Base-by-base conservation (phyloP, 2,888 invertebrate species). In the Augiades crinisus region DNA sequence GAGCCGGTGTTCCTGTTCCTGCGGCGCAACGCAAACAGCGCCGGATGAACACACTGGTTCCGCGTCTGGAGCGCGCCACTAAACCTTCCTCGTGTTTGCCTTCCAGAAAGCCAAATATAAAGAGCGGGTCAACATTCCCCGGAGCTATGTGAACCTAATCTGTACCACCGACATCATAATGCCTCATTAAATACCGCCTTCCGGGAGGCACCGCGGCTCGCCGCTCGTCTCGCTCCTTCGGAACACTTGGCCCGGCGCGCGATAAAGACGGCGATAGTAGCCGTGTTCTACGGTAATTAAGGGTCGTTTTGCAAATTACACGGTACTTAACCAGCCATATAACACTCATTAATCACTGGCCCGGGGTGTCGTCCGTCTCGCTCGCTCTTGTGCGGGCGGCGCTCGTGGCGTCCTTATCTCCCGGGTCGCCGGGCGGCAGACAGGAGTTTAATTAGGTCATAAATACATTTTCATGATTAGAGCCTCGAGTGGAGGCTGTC, bases 291-390 rank as follows among this genome's bases (percentile, higher is more conserved):
- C 80, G 87, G 86, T 90, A 90, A 92, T 92, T 92, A 92, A 92
- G 92, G 92, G 91, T 92, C 92, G 92, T 92, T 92, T 92, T 92
- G 92, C 92, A 92, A 93, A 93, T 93, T 93, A 93, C 93, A 93
- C 90, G 92, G 92, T 92, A 93, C 93, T 93, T 93, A 93, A 91
- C 90, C 90, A 92, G 91, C 92, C 92, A 92, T 92, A 91, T 91
- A 91, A 92, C 89, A 83, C 83, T 88, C 82, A 92, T 92, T 92
- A 92, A 92, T 92, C 92, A 92, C 90, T 73, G 70, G 70, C 63
- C 68, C 65, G 73, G 81, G 75, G 68, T 66, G 67, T 64, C 53
- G 52, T 61, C 62, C 57, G 58, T 81, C 81, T 72, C 77, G 59
- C 64, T 86, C 71, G 52, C 61, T 58, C 80, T 53, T 56, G 51